Base-by-base conservation (phyloP, 2,888 invertebrate genomes). In the Drosophila picticornis region DNA sequence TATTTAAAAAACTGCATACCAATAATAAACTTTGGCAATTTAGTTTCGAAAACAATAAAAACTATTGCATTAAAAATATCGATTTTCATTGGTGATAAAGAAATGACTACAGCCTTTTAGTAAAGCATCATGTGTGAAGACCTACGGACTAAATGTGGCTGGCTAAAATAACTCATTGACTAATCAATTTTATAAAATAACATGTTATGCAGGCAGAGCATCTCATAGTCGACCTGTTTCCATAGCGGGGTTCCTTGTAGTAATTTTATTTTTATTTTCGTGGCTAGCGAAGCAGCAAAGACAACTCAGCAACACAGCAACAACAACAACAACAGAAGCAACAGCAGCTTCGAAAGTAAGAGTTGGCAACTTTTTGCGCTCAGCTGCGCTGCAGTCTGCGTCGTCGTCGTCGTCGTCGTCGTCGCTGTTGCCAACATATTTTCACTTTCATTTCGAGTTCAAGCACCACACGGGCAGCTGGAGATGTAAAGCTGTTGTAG, bases 371-470 rank as follows among this genome's bases (percentile, higher is more conserved):
- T 71, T 83, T 85, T 84, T 80, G 72, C 76, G 80, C 83, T 74
- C 75, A 73, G 61, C 77, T 69, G 84, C 83, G 72, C 62, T 75
- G 72, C 78, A 75, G 58, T 69, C 62, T 59, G 52, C 50, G 53
- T 38, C 11, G 53, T 34, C 53, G 6, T 6, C 43, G 59, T 11
- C 59, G 64, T 43, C 36, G 63, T 13, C 31, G 56, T 2, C 60
- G 64, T 27, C 25, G 50, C 58, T 43, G 75, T 66, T 59, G 87
- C 67, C 72, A 59, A 79, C 79, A 77, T 62, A 73, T 85, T 90
- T 91, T 92, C 92, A 92, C 91, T 91, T 91, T 91, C 91, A 88
- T 80, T 90, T 90, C 70, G 88, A 84, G 88, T 88, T 88, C 90
- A 88, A 91, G 86, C 90, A 91, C 90, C 91, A 90, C 79, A 77